Evolutionary conservation across 2,113 vertebrate species (phyloP).

Genomic region (Elephantulus edwardii): DNA sequence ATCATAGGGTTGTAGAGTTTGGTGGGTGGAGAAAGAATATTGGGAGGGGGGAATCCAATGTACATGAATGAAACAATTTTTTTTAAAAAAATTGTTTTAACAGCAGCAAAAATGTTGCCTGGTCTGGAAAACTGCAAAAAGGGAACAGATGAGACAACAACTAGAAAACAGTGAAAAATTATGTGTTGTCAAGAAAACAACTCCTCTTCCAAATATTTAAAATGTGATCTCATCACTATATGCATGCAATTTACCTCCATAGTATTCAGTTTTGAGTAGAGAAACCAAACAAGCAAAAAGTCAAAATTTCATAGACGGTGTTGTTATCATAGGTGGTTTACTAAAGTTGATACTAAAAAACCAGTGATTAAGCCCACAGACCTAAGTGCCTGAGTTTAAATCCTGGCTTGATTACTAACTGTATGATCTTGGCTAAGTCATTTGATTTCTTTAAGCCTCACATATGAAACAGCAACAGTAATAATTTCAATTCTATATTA

Average conservation of each 20-base stretch:
- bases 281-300: conserved; percentile 29
- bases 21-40: too few species aligned
- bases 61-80: too few species aligned
- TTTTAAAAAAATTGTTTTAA: too few species aligned
- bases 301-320: conserved; percentile 22
- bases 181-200: conserved; percentile 5
- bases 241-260: background rate
- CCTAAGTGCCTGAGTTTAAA: background rate
- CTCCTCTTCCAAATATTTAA: conserved; percentile 25
- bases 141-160: conserved; percentile 13
- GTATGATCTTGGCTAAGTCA: background rate
- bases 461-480: background rate
- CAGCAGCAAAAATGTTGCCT: conserved; percentile 45
- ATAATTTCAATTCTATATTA: background rate
- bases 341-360: conserved; percentile 18
- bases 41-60: too few species aligned
- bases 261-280: conserved; percentile 34
- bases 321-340: conserved; percentile 8
- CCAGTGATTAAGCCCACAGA: background rate
- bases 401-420: background rate
- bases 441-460: background rate
- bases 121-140: conserved; percentile 47
- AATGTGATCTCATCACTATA: conserved; percentile 6
- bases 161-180: background rate
- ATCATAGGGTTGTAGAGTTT: too few species aligned